Percentiles rank a stretch among this genome's conserved stretches.
Evolutionary conservation across 2,888 invertebrate species (phyloP).

Genomic region (Isoperla grammatica): DNA sequence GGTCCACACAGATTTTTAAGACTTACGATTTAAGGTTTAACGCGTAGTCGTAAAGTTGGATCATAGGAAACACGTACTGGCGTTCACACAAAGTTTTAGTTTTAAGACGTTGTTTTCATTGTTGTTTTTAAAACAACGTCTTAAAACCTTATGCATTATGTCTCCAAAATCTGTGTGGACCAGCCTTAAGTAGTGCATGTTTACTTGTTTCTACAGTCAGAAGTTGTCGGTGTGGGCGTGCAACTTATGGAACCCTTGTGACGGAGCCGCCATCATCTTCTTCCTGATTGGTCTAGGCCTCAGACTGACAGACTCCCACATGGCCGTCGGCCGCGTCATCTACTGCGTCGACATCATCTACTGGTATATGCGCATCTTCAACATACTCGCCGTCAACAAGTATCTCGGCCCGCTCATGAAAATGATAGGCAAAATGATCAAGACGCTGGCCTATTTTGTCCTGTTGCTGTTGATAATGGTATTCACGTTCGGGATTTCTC

Average conservation of each 20-base stretch:
- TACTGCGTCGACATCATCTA: conserved; percentile 93
- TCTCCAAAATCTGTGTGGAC: too few species aligned
- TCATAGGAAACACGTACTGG: too few species aligned
- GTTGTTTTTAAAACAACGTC: too few species aligned
- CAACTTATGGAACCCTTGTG: conserved; percentile 96
- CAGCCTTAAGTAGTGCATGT: too few species aligned
- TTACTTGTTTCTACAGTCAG: too few species aligned
- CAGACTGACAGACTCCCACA: conserved; percentile 66
- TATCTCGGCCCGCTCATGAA: conserved; percentile 95
- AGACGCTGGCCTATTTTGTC: conserved; percentile 98
- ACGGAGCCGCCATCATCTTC: conserved; percentile 82
- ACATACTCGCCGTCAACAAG: conserved; percentile 95
- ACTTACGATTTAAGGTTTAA: too few species aligned
- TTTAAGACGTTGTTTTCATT: too few species aligned
- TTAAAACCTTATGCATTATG: too few species aligned
- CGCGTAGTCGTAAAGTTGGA: too few species aligned
- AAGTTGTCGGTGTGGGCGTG: conserved; percentile 74
- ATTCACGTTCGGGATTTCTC: conserved; percentile 94
- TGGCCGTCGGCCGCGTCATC: conserved; percentile 80
- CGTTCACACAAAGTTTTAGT: too few species aligned
- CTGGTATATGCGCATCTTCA: conserved; percentile 90
- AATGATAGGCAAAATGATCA: conserved; percentile 99
- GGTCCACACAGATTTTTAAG: too few species aligned
- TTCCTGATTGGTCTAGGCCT: conserved; percentile 78
- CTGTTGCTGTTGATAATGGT: conserved; percentile 91